These are phyloP conservation scores for Adrianichthys oophorus DNA, from an alignment of 2,797 vertebrate species.

Conservation along the genomic window DNA sequence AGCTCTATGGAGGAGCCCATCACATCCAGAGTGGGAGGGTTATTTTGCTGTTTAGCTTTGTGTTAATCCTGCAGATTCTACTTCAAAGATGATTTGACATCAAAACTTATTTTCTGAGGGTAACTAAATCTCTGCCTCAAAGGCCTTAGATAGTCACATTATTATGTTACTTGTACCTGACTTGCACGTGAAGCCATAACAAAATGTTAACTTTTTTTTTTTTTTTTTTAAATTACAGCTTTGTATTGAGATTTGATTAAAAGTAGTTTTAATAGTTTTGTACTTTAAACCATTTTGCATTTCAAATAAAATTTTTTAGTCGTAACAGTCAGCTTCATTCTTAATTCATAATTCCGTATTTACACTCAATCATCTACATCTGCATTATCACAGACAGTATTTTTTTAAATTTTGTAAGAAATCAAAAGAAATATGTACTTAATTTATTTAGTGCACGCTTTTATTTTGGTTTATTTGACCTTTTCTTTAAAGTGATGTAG, in stretches of 20 bases:
- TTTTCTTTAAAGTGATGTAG: too few relatives aligned
- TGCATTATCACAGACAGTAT: too few relatives aligned
- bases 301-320: slow-evolving; percentile 50
- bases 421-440: too few relatives aligned
- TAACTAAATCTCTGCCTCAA: slow-evolving; percentile 1
- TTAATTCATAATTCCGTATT: background rate
- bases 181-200: slow-evolving; percentile 43
- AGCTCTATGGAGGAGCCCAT: slow-evolving; percentile 57
- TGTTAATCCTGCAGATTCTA: slow-evolving; percentile 48
- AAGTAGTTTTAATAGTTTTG: slow-evolving; percentile 38
- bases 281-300: slow-evolving; percentile 43
- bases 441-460: too few relatives aligned
- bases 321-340: slow-evolving; percentile 16
- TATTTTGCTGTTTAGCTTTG: slow-evolving; percentile 29
- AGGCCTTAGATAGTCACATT: slow-evolving; percentile 9
- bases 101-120: background rate
- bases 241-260: slow-evolving; percentile 17
- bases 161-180: slow-evolving; percentile 10
- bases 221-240: slow-evolving; percentile 9
- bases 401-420: too few relatives aligned
- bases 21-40: slow-evolving; percentile 26
- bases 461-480: too few relatives aligned
- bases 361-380: too few relatives aligned
- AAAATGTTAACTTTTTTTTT: slow-evolving; percentile 19
- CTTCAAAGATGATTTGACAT: slow-evolving; percentile 48